Percentiles rank a stretch among this genome's conserved stretches.
phyloP scores from a whole-genome alignment of 1,140 invertebrate species.

The Lasioglossum baleicum region DNA sequence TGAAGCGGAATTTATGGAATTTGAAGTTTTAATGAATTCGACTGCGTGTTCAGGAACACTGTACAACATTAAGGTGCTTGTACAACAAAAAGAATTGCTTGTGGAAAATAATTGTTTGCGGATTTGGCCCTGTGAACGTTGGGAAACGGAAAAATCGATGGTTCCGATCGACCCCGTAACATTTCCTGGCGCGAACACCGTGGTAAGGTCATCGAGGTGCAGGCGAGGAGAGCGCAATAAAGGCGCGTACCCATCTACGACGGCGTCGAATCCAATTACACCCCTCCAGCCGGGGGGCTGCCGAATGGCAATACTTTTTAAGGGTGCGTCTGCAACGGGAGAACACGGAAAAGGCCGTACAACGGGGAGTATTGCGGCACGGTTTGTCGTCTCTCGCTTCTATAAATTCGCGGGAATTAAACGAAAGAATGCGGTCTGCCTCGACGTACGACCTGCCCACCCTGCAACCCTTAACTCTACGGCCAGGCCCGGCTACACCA shows the following conservation, averaged over 20 bases:
- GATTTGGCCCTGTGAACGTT: no score
- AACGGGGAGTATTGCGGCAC: constrained; percentile 59
- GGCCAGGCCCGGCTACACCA: constrained; percentile 24
- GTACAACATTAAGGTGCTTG: no score
- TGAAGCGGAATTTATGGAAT: no score
- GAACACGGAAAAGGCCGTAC: constrained; percentile 61
- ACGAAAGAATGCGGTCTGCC: constrained; percentile 80
- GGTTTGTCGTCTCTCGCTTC: constrained; percentile 73
- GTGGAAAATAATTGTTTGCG: neutral
- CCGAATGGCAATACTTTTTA: constrained; percentile 73
- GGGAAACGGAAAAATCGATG: constrained; percentile 1
- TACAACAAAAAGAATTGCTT: no score
- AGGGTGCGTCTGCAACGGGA: constrained; percentile 67
- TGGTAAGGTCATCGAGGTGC: constrained; percentile 25
- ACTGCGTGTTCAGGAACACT: no score
- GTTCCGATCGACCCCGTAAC: constrained; percentile 1
- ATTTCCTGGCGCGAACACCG: neutral
- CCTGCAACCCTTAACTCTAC: constrained; percentile 69
- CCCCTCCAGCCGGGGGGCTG: constrained; percentile 9
- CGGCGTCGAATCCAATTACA: constrained; percentile 75
- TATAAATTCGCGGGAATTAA: constrained; percentile 81
- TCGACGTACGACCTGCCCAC: constrained; percentile 74
- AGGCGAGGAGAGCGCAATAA: constrained; percentile 51
- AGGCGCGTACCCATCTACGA: constrained; percentile 53
- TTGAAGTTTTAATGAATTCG: no score